Evolutionary conservation across 2,113 vertebrate species (phyloP).

Genomic region (Odocoileus virginianus): DNA sequence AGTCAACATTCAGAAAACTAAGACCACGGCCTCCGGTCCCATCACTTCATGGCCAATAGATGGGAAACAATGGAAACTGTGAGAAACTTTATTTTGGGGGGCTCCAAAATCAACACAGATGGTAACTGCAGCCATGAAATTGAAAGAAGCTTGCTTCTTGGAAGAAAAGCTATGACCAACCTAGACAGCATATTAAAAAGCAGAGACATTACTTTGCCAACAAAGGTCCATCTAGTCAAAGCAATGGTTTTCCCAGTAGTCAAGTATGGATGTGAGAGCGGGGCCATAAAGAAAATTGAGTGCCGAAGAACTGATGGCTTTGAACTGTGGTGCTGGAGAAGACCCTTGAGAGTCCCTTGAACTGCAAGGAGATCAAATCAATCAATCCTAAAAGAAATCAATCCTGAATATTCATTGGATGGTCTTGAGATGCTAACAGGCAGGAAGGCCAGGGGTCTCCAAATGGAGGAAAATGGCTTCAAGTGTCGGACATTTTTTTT

Average conservation of each 20-base stretch:
- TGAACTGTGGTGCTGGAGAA: not conserved
- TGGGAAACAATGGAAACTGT: rapidly evolving
- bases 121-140: not conserved
- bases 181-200: not conserved
- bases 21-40: not conserved
- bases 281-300: not conserved
- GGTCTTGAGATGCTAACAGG: not conserved
- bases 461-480: not conserved
- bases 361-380: not conserved
- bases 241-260: not conserved
- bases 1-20: not conserved
- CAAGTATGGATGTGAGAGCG: not conserved
- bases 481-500: not conserved
- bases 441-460: not conserved
- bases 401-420: not conserved
- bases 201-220: not conserved
- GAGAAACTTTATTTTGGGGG: not conserved
- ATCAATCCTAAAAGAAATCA: not conserved
- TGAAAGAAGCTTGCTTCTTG: not conserved
- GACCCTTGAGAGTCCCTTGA: not conserved
- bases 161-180: not conserved
- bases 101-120: not conserved
- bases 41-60: not conserved
- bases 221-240: not conserved
- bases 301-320: not conserved